Conservation (phyloP, 2,797 vertebrate genomes). For the Cyclura pinguis region DNA sequence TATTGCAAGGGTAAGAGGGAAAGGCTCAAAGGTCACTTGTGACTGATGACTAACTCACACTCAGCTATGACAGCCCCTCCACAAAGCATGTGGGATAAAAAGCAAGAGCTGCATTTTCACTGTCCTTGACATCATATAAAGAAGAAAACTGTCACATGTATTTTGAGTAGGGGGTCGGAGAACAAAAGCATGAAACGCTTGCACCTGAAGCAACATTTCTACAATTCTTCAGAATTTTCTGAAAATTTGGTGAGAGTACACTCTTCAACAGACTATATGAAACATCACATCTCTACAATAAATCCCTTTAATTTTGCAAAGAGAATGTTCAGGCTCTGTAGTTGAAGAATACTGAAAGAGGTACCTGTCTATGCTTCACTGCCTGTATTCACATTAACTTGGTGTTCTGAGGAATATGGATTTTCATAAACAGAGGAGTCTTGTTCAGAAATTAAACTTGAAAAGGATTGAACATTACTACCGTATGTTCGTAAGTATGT, state of each 20-base stretch:
- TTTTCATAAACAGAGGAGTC: neutral
- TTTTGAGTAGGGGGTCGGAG: too few species aligned
- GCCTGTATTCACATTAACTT: neutral
- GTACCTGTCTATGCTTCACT: neutral
- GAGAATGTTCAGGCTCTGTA: neutral
- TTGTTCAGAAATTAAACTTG: too few species aligned
- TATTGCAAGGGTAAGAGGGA: too few species aligned
- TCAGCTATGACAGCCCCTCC: too few species aligned
- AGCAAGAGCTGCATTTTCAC: neutral
- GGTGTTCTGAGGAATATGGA: neutral
- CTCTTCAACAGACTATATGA: neutral
- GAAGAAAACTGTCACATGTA: too few species aligned
- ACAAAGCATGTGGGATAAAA: too few species aligned
- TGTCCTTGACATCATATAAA: neutral
- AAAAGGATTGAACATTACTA: too few species aligned
- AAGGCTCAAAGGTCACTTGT: too few species aligned
- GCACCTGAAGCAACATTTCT: neutral
- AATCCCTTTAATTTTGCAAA: neutral
- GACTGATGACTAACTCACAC: too few species aligned
- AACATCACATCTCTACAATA: neutral
- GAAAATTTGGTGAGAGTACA: neutral
- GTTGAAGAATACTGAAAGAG: neutral
- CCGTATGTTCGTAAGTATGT: too few species aligned
- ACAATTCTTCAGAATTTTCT: neutral
- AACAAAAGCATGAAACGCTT: too few species aligned